A percentile compares a stretch with the other conserved stretches of the same genome.
Evolutionary conservation across 2,113 vertebrate species (phyloP).

Genomic region (Syrrhaptes paradoxus): DNA sequence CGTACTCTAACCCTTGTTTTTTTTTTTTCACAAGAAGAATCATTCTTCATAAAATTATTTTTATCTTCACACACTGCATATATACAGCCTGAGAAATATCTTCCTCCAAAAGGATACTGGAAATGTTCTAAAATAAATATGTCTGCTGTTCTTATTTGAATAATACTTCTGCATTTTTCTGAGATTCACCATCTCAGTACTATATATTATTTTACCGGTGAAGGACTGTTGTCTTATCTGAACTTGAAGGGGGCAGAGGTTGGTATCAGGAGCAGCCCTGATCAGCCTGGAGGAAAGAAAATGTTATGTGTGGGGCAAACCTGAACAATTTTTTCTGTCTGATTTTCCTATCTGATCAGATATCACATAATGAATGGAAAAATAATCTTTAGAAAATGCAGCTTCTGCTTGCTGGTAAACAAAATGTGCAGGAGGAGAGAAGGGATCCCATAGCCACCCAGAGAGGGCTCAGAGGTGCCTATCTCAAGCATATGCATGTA

Average conservation of each 20-base stretch:
- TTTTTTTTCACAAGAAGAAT: background rate
- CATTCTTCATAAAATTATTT: background rate
- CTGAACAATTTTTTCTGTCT: background rate
- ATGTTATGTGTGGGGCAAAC: background rate
- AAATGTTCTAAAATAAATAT: background rate
- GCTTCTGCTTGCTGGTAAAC: background rate
- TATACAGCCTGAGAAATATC: background rate
- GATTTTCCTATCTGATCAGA: background rate
- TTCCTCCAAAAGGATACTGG: background rate
- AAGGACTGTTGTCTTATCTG: background rate
- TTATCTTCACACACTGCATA: background rate
- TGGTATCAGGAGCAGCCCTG: background rate
- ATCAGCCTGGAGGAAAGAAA: background rate
- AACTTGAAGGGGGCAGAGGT: background rate
- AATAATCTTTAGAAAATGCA: background rate
- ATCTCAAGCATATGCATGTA: background rate
- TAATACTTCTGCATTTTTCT: background rate
- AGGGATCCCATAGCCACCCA: background rate
- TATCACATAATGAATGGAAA: background rate
- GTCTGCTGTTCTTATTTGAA: background rate
- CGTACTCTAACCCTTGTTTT: background rate
- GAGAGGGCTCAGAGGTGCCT: background rate
- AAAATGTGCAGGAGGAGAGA: background rate
- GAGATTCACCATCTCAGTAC: background rate
- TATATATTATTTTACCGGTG: background rate